Evolutionary conservation across 2,888 invertebrate species (phyloP).

Genomic region (Cataglyphis albicans): DNA sequence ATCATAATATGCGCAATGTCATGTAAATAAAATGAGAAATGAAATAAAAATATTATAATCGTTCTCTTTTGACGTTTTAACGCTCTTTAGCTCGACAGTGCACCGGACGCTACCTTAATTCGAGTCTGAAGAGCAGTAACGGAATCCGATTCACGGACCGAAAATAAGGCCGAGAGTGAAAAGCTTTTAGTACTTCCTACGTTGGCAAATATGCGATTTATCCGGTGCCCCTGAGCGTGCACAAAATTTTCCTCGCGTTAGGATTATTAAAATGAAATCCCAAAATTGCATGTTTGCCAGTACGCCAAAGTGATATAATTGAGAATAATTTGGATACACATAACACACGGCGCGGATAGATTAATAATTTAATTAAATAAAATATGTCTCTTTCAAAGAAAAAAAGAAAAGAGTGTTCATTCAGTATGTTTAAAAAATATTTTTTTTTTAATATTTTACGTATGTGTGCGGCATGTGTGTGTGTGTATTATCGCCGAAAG

Average conservation of each 20-base stretch:
- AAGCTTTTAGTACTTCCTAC: constrained; percentile 81
- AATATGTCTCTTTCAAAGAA: not conserved
- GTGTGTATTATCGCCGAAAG: not conserved
- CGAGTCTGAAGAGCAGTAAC: constrained; percentile 63
- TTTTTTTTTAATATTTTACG: not conserved
- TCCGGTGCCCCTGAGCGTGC: constrained; percentile 72
- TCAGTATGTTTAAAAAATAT: not conserved
- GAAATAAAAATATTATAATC: constrained; percentile 11
- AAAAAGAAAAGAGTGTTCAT: not conserved
- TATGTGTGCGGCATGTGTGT: no score
- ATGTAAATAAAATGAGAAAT: not conserved
- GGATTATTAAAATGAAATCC: constrained; percentile 46
- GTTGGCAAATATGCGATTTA: constrained; percentile 82
- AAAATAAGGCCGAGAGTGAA: constrained; percentile 78
- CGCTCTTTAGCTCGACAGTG: constrained; percentile 22
- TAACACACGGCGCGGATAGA: not conserved
- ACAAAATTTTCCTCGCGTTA: constrained; percentile 54
- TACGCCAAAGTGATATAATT: constrained; percentile 26
- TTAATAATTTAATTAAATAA: constrained; percentile 45
- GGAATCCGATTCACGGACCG: constrained; percentile 78
- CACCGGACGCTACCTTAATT: constrained; percentile 37
- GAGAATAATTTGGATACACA: constrained; percentile 15
- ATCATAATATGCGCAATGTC: not conserved
- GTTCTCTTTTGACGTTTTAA: not conserved
- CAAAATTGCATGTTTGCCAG: constrained; percentile 37